Evolutionary conservation across 1,140 invertebrate genomes (phyloP).

Genomic region (Sarcophaga bullata): DNA sequence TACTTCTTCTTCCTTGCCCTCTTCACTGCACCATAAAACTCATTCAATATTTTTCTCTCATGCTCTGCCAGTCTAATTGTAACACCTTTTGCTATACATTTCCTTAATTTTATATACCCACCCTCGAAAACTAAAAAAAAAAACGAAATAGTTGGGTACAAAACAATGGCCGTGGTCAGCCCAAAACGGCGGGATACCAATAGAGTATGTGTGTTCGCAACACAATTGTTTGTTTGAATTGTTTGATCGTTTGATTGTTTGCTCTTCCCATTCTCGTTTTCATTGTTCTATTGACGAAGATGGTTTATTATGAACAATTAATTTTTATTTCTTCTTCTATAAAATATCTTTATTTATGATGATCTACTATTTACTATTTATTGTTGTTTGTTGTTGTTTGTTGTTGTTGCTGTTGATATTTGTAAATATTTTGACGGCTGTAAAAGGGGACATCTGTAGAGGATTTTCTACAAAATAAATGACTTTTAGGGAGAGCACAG

Average conservation of each 20-base stretch:
- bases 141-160: background rate
- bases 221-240: background rate
- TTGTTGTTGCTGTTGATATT: background rate
- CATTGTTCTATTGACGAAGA: background rate
- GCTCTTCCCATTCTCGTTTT: background rate
- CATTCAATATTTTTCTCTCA: background rate
- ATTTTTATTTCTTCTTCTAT: conserved; percentile 21
- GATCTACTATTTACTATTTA: too few species aligned
- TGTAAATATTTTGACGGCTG: conserved; percentile 19
- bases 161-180: conserved; percentile 7
- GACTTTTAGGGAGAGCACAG: background rate
- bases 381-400: background rate
- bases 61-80: background rate
- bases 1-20: background rate
- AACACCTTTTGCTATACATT: conserved; percentile 28
- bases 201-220: too few species aligned
- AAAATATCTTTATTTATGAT: background rate
- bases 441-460: conserved; percentile 8
- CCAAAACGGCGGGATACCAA: conserved; percentile 19
- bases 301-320: background rate
- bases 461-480: background rate
- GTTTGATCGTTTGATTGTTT: background rate
- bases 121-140: background rate
- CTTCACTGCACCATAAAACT: background rate
- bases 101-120: background rate